Base-by-base conservation (phyloP, 2,113 vertebrate species). In the Malurus alboscapulatus region DNA sequence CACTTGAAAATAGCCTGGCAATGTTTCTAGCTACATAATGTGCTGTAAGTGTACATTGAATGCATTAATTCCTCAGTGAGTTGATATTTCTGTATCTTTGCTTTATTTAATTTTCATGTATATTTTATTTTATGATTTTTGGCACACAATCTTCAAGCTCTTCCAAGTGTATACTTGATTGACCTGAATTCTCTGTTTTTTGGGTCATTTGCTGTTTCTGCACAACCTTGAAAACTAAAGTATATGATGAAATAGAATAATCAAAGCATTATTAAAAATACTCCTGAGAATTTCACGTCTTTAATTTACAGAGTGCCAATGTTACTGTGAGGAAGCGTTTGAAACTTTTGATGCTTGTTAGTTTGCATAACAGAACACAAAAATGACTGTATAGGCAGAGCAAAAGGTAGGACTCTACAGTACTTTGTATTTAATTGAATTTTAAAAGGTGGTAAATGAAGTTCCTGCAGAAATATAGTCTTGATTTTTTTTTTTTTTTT, bases 221-320 rank as follows among this genome's bases (percentile, higher is more conserved):
- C 6, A 67, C 62, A 94, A 91, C 50, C 65, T 95, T 89, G 58
- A 93, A 95, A 94, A 82, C 38, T 61, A 29, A 95, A 96, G 63
- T 71, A 50, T 62, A 91, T 19, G 80, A 94, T 87, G 26, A 77
- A 96, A 88, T 84, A 75, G 20, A 87, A 76, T 42, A 91, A 93
- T 91, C 92, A 94, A 61, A 94, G 26, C 4, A 20, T 78, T 76
- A 89, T 87, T 90, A 82, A 94, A 94, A 62, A 50, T 88, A 72
- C 26, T 88, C 61, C 16, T 73, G 94, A 89, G 65, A 38, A 89
- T 94, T 94, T 88, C 29, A 47, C 81, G 29, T 90, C 88, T 95
- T 90, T 95, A 77, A 90, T 95, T 92, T 84, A 65, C 19, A 73
- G 50, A n/a, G 42, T 73, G 17, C 14, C 87, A 84, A 7, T 87